Evolutionary conservation across 2,888 invertebrate genomes (phyloP), one percentile per base, ranked within the genome.

Genomic region (Apocheima hispidaria): DNA sequence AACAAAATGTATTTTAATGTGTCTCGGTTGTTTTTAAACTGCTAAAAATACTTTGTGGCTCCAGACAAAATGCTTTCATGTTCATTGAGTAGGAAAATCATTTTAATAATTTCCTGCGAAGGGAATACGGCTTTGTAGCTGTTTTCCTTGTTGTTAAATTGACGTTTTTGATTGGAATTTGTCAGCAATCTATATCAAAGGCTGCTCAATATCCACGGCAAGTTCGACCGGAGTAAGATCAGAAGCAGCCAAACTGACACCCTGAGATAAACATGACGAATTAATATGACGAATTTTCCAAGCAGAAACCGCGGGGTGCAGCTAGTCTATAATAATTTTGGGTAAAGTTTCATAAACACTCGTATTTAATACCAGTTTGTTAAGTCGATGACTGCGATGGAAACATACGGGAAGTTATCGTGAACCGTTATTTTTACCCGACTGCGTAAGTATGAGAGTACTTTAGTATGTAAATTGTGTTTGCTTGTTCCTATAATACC

Each of bases 321-420:
- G 14, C 21, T 6, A 43, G 65, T 65, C 62, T 67, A 23, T 23
- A 26, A 64, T 60, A 23, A 21, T 18, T 58, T 63, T 53, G 30
- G 38, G 63, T 51, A 61, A 78, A 70, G 52, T 76, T 77, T 69
- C 65, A 67, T 67, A 69, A 69, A 70, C 72, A 70, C 68, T 70
- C 66, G 54, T 69, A 66, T 61, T 66, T 69, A 66, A 70, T 69
- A 65, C 58, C 63, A 70, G 69, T 66, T 68, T 60, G 59, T 68
- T 67, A 63, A 58, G 51, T 60, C 52, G 30, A 59, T 60, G 58
- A 44, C 44, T 60, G 50, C 14, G 36, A 50, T 28, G 52, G 28
- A 50, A 40, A 43, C 35, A 38, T 23, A 53, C 30, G 49, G 48
- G 53, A 36, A 18, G 10, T 16, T 10, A 43, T 48, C 16, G 1